Base-by-base conservation (phyloP, 1,140 invertebrate species). In the Trialeurodes vaporariorum region DNA sequence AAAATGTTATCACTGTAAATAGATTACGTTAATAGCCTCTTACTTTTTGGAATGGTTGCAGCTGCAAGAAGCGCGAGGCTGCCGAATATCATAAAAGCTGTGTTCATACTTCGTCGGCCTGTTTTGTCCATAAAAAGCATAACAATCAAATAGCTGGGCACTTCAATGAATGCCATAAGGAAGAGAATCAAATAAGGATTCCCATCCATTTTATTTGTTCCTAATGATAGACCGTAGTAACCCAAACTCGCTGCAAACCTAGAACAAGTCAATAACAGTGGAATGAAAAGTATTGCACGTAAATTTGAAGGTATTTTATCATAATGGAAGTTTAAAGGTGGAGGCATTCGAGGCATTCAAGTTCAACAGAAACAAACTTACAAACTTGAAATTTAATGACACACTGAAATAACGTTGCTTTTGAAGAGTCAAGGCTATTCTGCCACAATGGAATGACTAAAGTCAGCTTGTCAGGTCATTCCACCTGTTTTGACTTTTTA, bases 141-240 rank as follows among this genome's bases (percentile, higher is more conserved):
- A 25, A 87, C 84, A 1, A 88, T 77, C 0, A 87, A 77, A 72
- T 94, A 94, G 71, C 89, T 88, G 0, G 92, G 92, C 59, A 93
- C 79, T 76, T 95, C 93, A 0, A 93, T 89, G 13, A 92, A 74
- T 1, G 88, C 91, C 76, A 88, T 85, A 1, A 93, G 79, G 71
- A 92, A 91, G 63, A 92, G 80, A 71, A 91, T 91, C 0, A 94
- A 75, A 75, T 86, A 94, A 9, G 91, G 90, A 78, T 93, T 89
- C n/a, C 91, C 91, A 66, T 85, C 82, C 26, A 79, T 75, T 73
- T 85, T 88, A 17, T 86, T 89, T 1, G 88, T 86, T 70, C 89
- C 93, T 21, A 94, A 76, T 0, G 91, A 90, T 0, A 95, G 76
- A 0, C 92, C 92, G 73, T 94, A 94, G 76, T 93, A 94, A 0